Evolutionary conservation across 2,797 vertebrate species (phyloP), one percentile per base, ranked within the genome.

Genomic region (Centropyge bicolor): DNA sequence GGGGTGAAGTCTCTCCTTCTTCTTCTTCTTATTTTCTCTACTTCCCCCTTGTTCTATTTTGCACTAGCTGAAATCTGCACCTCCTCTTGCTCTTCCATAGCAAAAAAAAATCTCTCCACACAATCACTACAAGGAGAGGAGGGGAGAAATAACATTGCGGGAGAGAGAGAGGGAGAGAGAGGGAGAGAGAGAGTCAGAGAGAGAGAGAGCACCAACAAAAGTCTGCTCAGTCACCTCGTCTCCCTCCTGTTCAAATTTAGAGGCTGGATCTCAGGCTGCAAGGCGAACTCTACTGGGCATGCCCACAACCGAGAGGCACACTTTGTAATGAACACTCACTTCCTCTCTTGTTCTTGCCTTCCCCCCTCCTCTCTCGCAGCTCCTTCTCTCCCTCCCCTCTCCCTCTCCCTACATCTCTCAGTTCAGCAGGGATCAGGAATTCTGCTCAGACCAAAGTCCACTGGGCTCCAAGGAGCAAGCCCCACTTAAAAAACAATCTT

Each of bases 361-460:
- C 84, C 83, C 79, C 89, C 83, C 67, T 57, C 9, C 75, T 48
- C 71, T 69, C 69, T 76, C 62, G 20, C 77, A 36, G 78, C 69
- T 36, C 70, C 16, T 35, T 61, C 80, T 49, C 74, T 46, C 67
- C 41, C 40, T 57, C 55, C 76, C 48, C 56, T 51, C 80, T 71
- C 52, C 66, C 76, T 79, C 84, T 80, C 46, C 54, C 76, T 63
- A 55, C 93, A 92, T 74, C 88, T 93, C 94, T 94, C 92, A 92
- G 91, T 94, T 94, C 91, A 95, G 94, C 93, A 89, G 94, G 94
- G 95, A 96, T 81, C 81, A 87, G 81, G 75, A 93, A 96, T 94
- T 94, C 88, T 86, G 94, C 94, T 91, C 75, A 74, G 95, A 93
- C 93, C 94, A 93, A 96, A 96, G 95, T 96, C 94, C 95, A 94